Evolutionary conservation across 2,113 vertebrate genomes (phyloP).

Genomic region (Tachuris rubrigastra): DNA sequence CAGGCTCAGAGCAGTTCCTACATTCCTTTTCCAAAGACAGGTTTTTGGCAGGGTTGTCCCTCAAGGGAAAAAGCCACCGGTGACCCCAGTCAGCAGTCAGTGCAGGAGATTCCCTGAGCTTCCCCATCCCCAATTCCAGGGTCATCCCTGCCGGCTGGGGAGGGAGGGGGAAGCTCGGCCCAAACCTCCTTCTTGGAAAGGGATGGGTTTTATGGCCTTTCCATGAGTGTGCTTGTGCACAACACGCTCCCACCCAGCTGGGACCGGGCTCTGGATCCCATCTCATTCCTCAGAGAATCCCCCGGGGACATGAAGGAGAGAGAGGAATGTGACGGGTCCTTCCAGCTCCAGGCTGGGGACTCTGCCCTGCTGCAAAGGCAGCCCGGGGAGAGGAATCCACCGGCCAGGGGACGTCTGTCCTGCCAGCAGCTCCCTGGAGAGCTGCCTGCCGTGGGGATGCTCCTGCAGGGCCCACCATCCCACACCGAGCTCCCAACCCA

Average conservation of each 20-base stretch:
- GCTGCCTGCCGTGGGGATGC: accelerated
- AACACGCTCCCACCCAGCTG: constrained; percentile 45
- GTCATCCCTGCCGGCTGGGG: background rate
- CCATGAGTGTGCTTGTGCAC: background rate
- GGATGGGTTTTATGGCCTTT: background rate
- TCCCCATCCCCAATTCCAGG: background rate
- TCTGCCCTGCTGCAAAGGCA: background rate
- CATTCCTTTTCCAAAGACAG: accelerated
- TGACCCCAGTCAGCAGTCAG: background rate
- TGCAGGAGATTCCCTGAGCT: background rate
- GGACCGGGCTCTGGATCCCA: background rate
- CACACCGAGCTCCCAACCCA: too few species aligned
- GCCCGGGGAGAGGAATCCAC: background rate
- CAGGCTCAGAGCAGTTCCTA: background rate
- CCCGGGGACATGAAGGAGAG: background rate
- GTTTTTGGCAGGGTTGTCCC: accelerated
- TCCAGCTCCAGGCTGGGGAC: background rate
- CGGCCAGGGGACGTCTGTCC: background rate
- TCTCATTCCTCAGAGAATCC: background rate
- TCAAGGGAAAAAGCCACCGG: background rate
- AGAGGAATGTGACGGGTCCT: background rate
- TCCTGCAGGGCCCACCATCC: background rate
- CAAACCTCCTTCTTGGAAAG: background rate
- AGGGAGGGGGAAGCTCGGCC: background rate
- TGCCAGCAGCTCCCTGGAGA: background rate